Base-by-base conservation (phyloP, 2,888 invertebrate genomes). In the Dryomyza anilis region DNA sequence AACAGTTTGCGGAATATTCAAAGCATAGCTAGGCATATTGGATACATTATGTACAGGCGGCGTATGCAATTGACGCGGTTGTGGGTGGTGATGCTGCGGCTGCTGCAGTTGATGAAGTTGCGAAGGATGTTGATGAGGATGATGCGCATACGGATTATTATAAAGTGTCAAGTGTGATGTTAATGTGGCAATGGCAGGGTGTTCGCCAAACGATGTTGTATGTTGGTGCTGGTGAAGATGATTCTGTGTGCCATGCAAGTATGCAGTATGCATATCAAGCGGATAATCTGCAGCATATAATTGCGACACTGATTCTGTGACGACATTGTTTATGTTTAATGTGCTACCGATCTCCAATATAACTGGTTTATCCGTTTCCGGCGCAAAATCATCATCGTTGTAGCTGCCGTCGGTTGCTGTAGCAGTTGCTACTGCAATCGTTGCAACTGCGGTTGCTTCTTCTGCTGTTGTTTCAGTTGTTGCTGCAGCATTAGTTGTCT, bases 1-100 rank as follows among this genome's bases (percentile, higher is more conserved):
- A 16, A 81, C 80, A 0, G 78, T 73, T 66, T 81, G 81, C 4
- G 81, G 81, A 58, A 81, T 77, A 30, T 3, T 56, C 16, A 39
- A 12, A 14, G 48, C 10, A 67, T 64, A 63, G 36, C 21, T 36
- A 14, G 21, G 12, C 5, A 55, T 23, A 10, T 16, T 10, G 10
- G 21, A 1, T 30, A 33, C 12, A n/a, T n/a, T n/a, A 23, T 23
- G 10, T 10, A 19, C 29, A 12, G 58, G 16, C 21, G 60, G 10
- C 39, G 39, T 16, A 12, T 29, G 36, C n/a, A n/a, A n/a, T n/a
- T n/a, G n/a, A n/a, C n/a, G n/a, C n/a, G n/a, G n/a, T n/a, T n/a
- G n/a, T n/a, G n/a, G n/a, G 19, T 23, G 58, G 23, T 19, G 67
- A n/a, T n/a, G n/a, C n/a, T n/a, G n/a, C n/a, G n/a, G n/a, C n/a